Evolutionary conservation across 2,888 invertebrate species (phyloP).

Genomic region (Heterodera filipjevi): DNA sequence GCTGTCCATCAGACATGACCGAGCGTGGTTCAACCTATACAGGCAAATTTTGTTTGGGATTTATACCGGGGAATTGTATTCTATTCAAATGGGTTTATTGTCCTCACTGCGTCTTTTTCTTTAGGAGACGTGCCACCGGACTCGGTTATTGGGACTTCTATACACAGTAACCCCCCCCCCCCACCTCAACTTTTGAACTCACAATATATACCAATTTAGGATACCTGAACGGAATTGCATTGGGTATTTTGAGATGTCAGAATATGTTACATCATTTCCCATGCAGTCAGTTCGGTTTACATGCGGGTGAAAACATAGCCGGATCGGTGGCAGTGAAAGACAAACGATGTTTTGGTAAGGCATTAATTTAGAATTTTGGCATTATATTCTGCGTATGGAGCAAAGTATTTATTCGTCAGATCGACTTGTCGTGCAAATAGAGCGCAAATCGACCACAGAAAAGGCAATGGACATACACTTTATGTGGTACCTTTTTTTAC

Average conservation of each 20-base stretch:
- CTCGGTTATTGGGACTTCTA: constrained; percentile 65
- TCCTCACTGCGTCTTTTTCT: too few species aligned
- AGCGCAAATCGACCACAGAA: constrained; percentile 57
- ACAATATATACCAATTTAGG: neutral
- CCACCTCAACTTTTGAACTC: neutral
- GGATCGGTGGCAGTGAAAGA: constrained; percentile 64
- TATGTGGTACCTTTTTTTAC: neutral
- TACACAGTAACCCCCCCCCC: constrained; percentile 45
- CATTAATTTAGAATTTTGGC: neutral
- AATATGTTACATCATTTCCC: constrained; percentile 1
- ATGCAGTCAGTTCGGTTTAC: constrained; percentile 61
- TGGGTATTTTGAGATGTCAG: constrained; percentile 48
- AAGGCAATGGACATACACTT: constrained; percentile 32
- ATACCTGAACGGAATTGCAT: constrained; percentile 64
- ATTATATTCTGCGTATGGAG: neutral
- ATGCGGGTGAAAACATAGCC: constrained; percentile 62
- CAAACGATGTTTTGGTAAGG: constrained; percentile 55
- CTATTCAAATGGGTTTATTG: neutral
- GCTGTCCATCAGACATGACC: constrained; percentile 58
- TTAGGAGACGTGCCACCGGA: constrained; percentile 55
- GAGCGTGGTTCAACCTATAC: constrained; percentile 62
- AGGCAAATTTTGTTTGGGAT: constrained; percentile 15
- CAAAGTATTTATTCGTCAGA: constrained; percentile 32
- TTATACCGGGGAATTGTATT: neutral
- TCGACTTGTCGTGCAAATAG: constrained; percentile 59